Percentiles rank a stretch among this genome's conserved stretches.
phyloP scores from a whole-genome alignment of 2,113 vertebrate species.

The Hypocryptadius cinnamomeus region DNA sequence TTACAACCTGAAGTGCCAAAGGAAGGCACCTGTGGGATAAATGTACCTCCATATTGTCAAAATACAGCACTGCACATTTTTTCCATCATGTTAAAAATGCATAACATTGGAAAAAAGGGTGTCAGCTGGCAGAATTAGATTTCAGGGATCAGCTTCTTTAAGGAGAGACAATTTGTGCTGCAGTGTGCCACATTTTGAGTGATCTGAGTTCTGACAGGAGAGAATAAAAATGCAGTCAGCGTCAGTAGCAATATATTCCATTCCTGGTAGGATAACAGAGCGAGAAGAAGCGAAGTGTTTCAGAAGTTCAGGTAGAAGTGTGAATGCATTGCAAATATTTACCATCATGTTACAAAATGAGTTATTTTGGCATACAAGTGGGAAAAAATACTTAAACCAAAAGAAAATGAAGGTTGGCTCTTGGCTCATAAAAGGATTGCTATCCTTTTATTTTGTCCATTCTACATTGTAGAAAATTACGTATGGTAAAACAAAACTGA shows the following conservation, averaged over 20 bases:
- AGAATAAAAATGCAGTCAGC: neutral
- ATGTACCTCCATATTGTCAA: neutral
- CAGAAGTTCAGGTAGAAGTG: neutral
- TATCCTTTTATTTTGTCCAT: neutral
- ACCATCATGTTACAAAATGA: neutral
- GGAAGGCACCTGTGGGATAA: neutral
- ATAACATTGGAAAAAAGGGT: neutral
- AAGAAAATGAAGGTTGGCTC: neutral
- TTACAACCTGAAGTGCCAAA: neutral
- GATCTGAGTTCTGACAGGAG: neutral
- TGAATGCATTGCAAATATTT: neutral
- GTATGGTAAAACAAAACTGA: neutral
- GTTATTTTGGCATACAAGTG: neutral
- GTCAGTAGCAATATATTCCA: neutral
- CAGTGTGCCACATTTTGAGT: neutral
- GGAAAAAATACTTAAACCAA: neutral
- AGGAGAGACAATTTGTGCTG: neutral
- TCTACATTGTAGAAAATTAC: neutral
- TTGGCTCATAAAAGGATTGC: neutral
- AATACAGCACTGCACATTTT: neutral
- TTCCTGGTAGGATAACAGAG: neutral
- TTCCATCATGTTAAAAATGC: accelerated
- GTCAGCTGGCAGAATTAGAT: neutral
- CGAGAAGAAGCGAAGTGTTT: neutral
- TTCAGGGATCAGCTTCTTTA: neutral